Conservation (phyloP, 2,113 vertebrate genomes). For the Deroptyus accipitrinus region DNA sequence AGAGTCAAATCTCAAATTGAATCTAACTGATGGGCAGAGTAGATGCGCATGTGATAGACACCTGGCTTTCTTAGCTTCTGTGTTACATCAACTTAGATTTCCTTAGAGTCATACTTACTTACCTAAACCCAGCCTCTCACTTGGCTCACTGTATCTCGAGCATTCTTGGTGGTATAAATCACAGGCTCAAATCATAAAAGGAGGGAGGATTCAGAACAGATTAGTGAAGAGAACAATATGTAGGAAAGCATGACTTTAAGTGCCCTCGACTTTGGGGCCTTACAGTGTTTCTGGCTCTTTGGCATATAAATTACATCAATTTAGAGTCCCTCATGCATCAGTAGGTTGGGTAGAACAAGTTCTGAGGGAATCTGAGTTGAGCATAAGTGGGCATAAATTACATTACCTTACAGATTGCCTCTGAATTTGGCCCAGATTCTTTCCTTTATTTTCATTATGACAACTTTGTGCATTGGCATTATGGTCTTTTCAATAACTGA, state of each 20-base stretch:
- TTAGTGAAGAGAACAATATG: neutral
- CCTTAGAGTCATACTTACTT: neutral
- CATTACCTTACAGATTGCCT: slow-evolving; percentile 56
- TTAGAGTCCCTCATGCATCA: slow-evolving; percentile 38
- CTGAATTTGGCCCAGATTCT: slow-evolving; percentile 57
- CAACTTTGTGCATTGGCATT: slow-evolving; percentile 32
- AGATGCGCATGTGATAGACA: neutral
- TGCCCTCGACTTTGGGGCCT: neutral
- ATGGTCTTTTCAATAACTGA: neutral
- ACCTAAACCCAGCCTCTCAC: neutral
- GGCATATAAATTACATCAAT: slow-evolving; percentile 44
- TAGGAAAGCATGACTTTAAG: slow-evolving; percentile 4
- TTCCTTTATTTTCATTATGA: slow-evolving; percentile 66
- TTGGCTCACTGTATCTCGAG: neutral
- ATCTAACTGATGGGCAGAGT: neutral
- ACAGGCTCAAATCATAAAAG: neutral
- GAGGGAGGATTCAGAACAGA: neutral
- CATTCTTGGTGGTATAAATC: neutral
- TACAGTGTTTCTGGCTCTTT: neutral
- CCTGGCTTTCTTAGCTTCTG: neutral
- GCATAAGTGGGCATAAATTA: slow-evolving; percentile 57
- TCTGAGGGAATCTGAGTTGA: slow-evolving; percentile 45
- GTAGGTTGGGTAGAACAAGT: slow-evolving; percentile 22
- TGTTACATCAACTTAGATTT: neutral
- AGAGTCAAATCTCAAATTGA: neutral